Conservation (phyloP, 2,113 vertebrate genomes). For the Sander vitreus region DNA sequence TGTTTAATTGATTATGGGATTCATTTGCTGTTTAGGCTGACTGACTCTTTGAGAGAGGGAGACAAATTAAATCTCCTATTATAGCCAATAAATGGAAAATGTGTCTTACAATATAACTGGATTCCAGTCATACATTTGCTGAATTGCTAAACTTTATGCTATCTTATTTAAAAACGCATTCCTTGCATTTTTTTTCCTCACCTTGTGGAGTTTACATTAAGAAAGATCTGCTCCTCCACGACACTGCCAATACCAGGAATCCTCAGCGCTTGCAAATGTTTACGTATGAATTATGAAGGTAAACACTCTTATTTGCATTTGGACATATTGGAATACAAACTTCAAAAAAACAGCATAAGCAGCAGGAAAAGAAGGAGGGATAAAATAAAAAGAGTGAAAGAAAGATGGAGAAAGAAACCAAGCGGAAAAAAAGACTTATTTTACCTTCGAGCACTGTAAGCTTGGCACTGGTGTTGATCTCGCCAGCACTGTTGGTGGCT, state of each 20-base stretch:
- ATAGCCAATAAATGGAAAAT: background rate
- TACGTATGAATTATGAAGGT: conserved; percentile 58
- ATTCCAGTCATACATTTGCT: conserved; percentile 29
- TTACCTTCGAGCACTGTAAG: conserved; percentile 98
- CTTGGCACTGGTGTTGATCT: conserved; percentile 98
- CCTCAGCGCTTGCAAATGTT: conserved; percentile 47
- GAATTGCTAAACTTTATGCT: conserved; percentile 8
- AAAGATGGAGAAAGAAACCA: conserved; percentile 26
- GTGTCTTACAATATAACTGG: background rate
- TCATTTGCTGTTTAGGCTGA: background rate
- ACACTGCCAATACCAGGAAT: conserved; percentile 48
- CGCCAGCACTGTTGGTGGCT: conserved; percentile 92
- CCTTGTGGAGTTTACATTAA: conserved; percentile 47
- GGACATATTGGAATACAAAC: conserved; percentile 33
- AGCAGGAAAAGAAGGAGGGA: background rate
- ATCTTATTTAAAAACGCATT: conserved; percentile 43
- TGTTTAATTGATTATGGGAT: background rate
- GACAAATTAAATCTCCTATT: conserved; percentile 4
- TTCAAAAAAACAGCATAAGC: conserved; percentile 1
- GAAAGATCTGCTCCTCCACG: conserved; percentile 27
- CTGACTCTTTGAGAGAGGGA: background rate
- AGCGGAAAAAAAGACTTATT: conserved; percentile 29
- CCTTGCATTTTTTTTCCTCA: conserved; percentile 27
- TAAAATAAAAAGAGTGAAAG: conserved; percentile 4
- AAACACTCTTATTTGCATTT: conserved; percentile 51